Conservation (phyloP, 2,113 vertebrate species). For the Salminus brasiliensis region DNA sequence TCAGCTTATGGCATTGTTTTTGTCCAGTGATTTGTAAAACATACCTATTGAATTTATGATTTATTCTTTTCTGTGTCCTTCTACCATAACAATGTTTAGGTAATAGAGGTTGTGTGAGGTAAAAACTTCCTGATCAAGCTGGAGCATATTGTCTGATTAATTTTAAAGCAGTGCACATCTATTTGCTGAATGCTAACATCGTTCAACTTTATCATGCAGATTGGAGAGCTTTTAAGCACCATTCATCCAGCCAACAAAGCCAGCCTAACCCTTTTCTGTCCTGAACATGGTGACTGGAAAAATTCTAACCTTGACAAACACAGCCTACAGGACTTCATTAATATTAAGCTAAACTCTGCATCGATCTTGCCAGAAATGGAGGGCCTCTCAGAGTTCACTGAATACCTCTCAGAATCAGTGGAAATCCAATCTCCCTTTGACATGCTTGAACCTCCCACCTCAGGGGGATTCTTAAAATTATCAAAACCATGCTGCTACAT, state of each 20-base stretch:
- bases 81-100: too few relatives aligned
- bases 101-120: too few relatives aligned
- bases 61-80: too few relatives aligned
- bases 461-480: slow-evolving; percentile 94
- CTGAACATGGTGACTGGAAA: slow-evolving; percentile 96
- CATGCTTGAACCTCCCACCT: slow-evolving; percentile 92
- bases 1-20: too few relatives aligned
- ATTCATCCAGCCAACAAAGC: slow-evolving; percentile 96
- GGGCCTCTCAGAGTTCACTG: slow-evolving; percentile 96
- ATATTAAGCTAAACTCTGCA: slow-evolving; percentile 92
- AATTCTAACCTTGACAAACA: slow-evolving; percentile 96
- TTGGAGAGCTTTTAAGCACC: slow-evolving; percentile 93
- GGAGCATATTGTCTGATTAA: too few relatives aligned
- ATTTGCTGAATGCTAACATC: neutral
- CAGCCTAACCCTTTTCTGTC: slow-evolving; percentile 91
- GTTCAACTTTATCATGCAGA: slow-evolving; percentile 70
- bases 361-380: slow-evolving; percentile 94
- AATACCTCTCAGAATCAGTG: slow-evolving; percentile 96
- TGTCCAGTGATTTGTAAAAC: too few relatives aligned
- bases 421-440: slow-evolving; percentile 97
- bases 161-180: too few relatives aligned
- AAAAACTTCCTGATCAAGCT: too few relatives aligned
- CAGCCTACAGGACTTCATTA: slow-evolving; percentile 96
- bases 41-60: too few relatives aligned
- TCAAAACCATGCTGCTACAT: slow-evolving; percentile 98